These are phyloP conservation scores for Clarias platycephalus DNA, from an alignment of 2,797 vertebrate species.

Conservation along the genomic window DNA sequence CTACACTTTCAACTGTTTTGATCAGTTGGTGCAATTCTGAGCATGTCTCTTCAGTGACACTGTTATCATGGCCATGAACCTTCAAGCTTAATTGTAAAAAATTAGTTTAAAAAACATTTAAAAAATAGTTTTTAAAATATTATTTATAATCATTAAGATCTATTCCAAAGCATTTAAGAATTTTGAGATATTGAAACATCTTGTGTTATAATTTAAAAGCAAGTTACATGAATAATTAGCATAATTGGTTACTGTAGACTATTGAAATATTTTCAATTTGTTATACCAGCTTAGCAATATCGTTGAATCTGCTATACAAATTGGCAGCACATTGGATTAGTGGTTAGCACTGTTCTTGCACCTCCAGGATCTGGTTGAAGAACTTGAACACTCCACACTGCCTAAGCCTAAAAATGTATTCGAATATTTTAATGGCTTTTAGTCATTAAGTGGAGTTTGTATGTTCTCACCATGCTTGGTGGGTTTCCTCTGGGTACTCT, in stretches of 20 bases:
- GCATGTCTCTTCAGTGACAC: neutral
- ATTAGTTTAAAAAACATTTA: too few species aligned
- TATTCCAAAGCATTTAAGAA: neutral
- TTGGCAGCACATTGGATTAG: too few species aligned
- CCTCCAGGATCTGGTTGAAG: too few species aligned
- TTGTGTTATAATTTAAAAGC: neutral
- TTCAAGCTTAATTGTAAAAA: conserved; percentile 11
- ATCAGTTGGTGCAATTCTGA: conserved; percentile 30
- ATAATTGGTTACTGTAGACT: too few species aligned
- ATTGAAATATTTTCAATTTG: neutral
- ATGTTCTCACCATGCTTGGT: too few species aligned
- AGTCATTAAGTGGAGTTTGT: too few species aligned
- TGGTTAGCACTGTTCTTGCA: too few species aligned
- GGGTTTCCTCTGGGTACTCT: too few species aligned
- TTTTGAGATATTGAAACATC: neutral
- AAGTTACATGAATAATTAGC: neutral
- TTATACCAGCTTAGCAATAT: neutral
- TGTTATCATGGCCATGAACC: neutral
- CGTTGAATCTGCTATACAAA: neutral
- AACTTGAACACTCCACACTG: too few species aligned
- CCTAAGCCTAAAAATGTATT: too few species aligned
- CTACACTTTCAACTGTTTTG: neutral
- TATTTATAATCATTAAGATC: neutral
- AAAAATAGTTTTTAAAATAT: conserved; percentile 18
- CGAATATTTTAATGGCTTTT: too few species aligned